These are phyloP conservation scores for Formica selysi DNA, from an alignment of 1,140 invertebrate genomes.

Conservation along the genomic window DNA sequence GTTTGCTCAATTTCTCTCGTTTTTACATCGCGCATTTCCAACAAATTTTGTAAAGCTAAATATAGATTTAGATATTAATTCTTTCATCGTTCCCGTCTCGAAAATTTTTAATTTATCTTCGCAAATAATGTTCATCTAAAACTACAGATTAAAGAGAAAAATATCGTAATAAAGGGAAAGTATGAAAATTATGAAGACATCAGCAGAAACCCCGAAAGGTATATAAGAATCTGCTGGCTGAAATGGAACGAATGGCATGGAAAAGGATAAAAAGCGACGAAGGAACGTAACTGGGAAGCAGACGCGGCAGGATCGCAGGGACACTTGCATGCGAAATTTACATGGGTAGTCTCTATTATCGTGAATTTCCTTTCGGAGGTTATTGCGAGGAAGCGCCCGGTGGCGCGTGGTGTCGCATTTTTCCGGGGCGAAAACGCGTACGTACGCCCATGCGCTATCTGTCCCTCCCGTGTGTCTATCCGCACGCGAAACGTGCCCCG, in stretches of 20 bases:
- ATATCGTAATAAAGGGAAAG: slow-evolving; percentile 9
- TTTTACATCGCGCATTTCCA: background rate
- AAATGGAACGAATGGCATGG: slow-evolving; percentile 37
- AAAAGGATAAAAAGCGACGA: background rate
- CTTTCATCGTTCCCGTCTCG: background rate
- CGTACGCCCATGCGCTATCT: slow-evolving; percentile 24
- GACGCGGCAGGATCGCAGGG: slow-evolving; percentile 61
- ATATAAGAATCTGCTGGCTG: slow-evolving; percentile 29
- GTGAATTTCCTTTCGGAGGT: slow-evolving; percentile 80
- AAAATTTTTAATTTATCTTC: background rate
- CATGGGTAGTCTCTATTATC: slow-evolving; percentile 80
- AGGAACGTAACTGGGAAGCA: background rate
- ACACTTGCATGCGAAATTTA: slow-evolving; percentile 76
- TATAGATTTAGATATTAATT: background rate
- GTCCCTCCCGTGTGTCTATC: slow-evolving; percentile 39
- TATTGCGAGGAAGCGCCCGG: slow-evolving; percentile 72
- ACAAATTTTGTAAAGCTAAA: background rate
- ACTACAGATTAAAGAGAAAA: background rate
- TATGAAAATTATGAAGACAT: slow-evolving; percentile 41
- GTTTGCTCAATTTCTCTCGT: slow-evolving; percentile 23
- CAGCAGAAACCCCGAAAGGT: slow-evolving; percentile 8
- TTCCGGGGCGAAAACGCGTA: slow-evolving; percentile 57
- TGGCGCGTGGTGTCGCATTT: slow-evolving; percentile 72
- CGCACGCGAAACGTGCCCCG: slow-evolving; percentile 39
- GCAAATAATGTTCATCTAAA: background rate